A percentile compares a stretch with the other conserved stretches of the same genome.
Evolutionary conservation across 2,113 vertebrate species (phyloP).

Genomic region (Melanerpes aurifrons): DNA sequence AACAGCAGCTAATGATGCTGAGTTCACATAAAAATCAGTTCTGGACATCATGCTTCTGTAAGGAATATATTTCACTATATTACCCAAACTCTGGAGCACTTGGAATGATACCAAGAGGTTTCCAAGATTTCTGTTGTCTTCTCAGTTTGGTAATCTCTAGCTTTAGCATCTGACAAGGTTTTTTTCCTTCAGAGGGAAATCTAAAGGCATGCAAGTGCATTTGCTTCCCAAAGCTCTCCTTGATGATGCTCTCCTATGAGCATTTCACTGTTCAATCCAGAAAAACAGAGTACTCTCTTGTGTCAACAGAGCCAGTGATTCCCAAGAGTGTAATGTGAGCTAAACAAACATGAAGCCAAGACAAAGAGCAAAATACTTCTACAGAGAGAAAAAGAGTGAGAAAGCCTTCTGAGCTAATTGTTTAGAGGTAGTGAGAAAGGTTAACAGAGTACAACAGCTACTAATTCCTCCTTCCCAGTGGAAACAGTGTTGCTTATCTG

Average conservation of each 20-base stretch:
- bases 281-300: background rate
- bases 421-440: background rate
- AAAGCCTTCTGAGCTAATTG: background rate
- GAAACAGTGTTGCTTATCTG: background rate
- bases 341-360: background rate
- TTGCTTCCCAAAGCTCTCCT: background rate
- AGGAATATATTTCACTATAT: background rate
- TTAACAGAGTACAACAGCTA: background rate
- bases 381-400: background rate
- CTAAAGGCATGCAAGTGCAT: background rate
- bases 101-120: background rate
- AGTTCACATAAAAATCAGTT: background rate
- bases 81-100: background rate
- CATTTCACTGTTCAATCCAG: background rate
- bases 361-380: background rate
- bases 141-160: background rate
- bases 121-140: background rate
- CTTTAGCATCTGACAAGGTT: background rate
- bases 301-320: background rate
- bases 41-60: background rate
- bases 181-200: background rate
- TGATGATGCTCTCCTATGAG: background rate
- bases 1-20: background rate
- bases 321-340: background rate
- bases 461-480: background rate